Percentiles rank a stretch among this genome's conserved stretches.
phyloP scores from a whole-genome alignment of 2,797 vertebrate genomes.

The Myoxocephalus aenaeus region DNA sequence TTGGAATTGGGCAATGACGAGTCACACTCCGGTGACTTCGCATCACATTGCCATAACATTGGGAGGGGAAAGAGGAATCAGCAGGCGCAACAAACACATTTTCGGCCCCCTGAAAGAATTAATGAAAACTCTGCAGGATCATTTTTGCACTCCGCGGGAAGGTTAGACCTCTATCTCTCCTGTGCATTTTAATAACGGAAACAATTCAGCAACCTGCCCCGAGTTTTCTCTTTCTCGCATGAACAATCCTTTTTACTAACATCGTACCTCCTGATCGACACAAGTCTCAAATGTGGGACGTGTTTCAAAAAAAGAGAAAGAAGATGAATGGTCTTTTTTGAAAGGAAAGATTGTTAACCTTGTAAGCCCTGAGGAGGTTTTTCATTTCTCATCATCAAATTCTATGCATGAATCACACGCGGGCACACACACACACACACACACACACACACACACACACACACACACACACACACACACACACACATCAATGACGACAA shows the following conservation, averaged over 20 bases:
- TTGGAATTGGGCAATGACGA: background rate
- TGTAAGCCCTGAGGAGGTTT: constrained; percentile 15
- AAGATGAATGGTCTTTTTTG: constrained; percentile 3
- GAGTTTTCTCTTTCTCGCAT: background rate
- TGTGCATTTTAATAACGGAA: constrained; percentile 32
- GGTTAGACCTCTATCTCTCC: constrained; percentile 12
- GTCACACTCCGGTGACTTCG: background rate
- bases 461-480: background rate
- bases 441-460: background rate
- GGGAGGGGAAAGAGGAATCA: background rate
- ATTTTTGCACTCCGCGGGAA: constrained; percentile 15
- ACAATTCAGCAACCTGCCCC: constrained; percentile 17
- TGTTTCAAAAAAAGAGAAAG: constrained; percentile 13
- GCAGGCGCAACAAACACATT: background rate
- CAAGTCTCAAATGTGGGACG: background rate
- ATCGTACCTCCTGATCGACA: constrained; percentile 4
- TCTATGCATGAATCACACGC: background rate
- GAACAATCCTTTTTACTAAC: constrained; percentile 22
- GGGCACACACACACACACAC: background rate
- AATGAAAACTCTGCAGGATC: constrained; percentile 27
- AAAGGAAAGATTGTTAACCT: constrained; percentile 1
- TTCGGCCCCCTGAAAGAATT: background rate
- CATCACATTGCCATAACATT: background rate
- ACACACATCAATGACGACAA: constrained; percentile 23
- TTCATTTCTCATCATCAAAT: constrained; percentile 39